These are phyloP conservation scores for Hemibagrus guttatus DNA, from an alignment of 2,797 vertebrate species.

Conservation along the genomic window DNA sequence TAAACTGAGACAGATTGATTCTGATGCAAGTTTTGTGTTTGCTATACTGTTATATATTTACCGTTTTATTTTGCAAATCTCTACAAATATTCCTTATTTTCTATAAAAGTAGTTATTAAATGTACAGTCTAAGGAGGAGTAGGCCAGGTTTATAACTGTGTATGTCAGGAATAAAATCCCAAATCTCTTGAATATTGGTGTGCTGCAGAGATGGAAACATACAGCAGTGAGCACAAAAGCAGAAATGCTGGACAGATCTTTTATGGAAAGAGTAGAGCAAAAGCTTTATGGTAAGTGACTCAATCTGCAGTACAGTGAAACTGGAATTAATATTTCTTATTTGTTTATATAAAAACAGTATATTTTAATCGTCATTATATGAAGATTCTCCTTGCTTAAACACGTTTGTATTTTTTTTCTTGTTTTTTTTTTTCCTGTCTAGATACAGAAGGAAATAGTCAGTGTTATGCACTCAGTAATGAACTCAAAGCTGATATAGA, in stretches of 20 bases:
- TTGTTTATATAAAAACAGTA: background rate
- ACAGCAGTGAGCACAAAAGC: conserved; percentile 18
- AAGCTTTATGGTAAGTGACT: conserved; percentile 2
- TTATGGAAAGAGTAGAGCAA: conserved; percentile 9
- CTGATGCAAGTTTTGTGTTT: background rate
- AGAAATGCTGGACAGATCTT: conserved; percentile 14
- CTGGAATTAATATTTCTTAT: background rate
- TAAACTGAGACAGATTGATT: background rate
- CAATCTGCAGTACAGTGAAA: background rate
- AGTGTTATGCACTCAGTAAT: background rate
- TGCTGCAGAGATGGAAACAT: conserved; percentile 25
- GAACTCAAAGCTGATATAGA: conserved; percentile 6
- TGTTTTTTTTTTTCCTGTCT: background rate
- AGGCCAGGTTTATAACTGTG: no score
- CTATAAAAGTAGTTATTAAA: no score
- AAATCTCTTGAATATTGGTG: no score
- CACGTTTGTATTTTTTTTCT: background rate
- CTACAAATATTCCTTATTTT: no score
- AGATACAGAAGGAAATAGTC: background rate
- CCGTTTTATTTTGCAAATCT: background rate
- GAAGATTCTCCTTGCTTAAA: background rate
- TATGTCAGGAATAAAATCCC: no score
- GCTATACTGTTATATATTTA: background rate
- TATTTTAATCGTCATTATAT: background rate
- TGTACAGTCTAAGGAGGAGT: no score